phyloP scores from a whole-genome alignment of 2,888 invertebrate species.

The Dryobotodes eremita region DNA sequence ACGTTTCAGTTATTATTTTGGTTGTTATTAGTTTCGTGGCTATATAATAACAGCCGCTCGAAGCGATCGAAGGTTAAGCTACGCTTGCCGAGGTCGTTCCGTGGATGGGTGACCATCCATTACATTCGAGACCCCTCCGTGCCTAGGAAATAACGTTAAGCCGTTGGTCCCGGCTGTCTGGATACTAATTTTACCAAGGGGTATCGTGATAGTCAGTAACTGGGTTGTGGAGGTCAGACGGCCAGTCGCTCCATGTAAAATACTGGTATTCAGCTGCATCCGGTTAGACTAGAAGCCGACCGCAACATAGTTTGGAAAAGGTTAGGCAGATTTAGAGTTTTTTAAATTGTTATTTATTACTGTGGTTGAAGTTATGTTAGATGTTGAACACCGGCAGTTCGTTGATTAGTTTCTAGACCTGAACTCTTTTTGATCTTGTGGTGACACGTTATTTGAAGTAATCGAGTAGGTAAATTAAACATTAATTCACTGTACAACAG shows the following conservation, averaged over 20 bases:
- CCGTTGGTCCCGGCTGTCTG: neutral
- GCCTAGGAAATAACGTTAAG: neutral
- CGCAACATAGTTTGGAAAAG: neutral
- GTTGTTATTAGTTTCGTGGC: neutral
- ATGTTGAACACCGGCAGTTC: no score
- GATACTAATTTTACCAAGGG: neutral
- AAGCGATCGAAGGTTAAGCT: neutral
- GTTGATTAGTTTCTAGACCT: no score
- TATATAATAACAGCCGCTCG: neutral
- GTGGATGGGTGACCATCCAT: neutral
- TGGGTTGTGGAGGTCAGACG: neutral
- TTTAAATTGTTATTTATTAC: no score
- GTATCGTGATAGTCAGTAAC: neutral
- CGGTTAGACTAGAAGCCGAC: neutral
- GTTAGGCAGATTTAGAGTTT: no score
- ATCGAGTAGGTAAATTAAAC: no score
- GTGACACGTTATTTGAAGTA: no score
- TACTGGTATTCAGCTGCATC: neutral
- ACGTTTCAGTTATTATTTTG: slow-evolving; percentile 27
- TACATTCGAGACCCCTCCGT: neutral
- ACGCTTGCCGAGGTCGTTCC: neutral
- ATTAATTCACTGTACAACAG: no score
- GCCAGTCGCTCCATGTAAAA: neutral
- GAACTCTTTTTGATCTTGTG: no score
- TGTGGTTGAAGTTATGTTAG: no score